Percentiles rank a stretch among this genome's conserved stretches.
These are phyloP conservation scores for Hemiscyllium ocellatum DNA, from an alignment of 2,113 vertebrate species.

Conservation along the genomic window DNA sequence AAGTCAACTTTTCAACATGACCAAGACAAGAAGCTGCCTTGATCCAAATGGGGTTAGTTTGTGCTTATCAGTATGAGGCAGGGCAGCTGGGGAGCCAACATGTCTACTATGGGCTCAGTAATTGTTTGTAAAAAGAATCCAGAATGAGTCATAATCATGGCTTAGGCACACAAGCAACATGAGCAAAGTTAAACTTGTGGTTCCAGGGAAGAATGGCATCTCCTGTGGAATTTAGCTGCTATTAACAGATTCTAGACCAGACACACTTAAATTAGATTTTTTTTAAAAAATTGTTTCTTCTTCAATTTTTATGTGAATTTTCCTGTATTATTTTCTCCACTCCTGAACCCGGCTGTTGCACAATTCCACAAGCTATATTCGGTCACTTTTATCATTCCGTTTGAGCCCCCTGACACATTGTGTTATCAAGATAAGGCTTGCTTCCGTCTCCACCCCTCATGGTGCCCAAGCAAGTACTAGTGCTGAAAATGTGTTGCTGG, in stretches of 20 bases:
- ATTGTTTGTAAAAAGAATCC: neutral
- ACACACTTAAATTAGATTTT: neutral
- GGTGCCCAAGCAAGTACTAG: neutral
- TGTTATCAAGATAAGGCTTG: neutral
- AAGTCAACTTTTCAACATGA: neutral
- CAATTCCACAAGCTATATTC: neutral
- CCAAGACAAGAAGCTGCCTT: neutral
- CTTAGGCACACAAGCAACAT: neutral
- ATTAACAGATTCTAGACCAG: neutral
- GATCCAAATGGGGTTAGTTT: neutral
- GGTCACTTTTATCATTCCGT: neutral
- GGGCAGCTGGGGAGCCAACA: neutral
- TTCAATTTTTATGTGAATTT: neutral
- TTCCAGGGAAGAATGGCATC: neutral
- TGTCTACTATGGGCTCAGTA: neutral
- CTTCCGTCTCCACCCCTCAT: neutral
- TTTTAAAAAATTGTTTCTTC: neutral
- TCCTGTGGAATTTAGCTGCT: neutral
- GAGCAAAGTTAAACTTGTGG: neutral
- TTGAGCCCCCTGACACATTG: neutral
- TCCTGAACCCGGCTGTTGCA: neutral
- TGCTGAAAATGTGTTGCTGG: too few relatives aligned
- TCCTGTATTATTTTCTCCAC: neutral
- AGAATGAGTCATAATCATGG: neutral
- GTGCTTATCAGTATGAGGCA: neutral